phyloP scores from a whole-genome alignment of 2,888 invertebrate genomes.

The Dynastes hyllus region DNA sequence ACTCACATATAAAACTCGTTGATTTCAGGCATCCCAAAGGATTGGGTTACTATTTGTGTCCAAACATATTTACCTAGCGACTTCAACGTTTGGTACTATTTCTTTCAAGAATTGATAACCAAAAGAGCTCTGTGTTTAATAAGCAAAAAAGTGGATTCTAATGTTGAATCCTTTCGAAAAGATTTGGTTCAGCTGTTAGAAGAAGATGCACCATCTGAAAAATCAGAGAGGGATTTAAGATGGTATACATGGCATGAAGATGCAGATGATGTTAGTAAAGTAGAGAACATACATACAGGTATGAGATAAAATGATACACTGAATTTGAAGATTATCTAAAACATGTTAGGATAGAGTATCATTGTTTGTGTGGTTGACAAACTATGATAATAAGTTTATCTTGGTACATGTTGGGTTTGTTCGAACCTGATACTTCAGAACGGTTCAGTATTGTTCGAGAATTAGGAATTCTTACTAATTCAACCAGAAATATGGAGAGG shows the following conservation, averaged over 20 bases:
- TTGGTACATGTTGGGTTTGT: too few relatives aligned
- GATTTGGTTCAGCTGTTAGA: slow-evolving; percentile 66
- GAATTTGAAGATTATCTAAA: too few relatives aligned
- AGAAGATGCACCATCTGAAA: slow-evolving; percentile 61
- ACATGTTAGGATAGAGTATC: slow-evolving; percentile 14
- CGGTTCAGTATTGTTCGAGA: too few relatives aligned
- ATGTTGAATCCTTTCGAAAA: slow-evolving; percentile 69
- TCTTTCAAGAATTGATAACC: slow-evolving; percentile 84
- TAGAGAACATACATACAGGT: slow-evolving; percentile 67
- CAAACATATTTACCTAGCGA: slow-evolving; percentile 75
- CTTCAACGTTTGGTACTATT: slow-evolving; percentile 81
- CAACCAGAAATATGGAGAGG: too few relatives aligned
- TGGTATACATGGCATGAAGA: slow-evolving; percentile 86
- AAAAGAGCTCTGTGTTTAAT: slow-evolving; percentile 79
- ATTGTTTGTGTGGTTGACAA: too few relatives aligned
- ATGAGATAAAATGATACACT: slow-evolving; percentile 8
- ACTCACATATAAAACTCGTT: not conserved
- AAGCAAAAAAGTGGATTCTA: slow-evolving; percentile 66
- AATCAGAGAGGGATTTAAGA: slow-evolving; percentile 78
- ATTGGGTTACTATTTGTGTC: slow-evolving; percentile 78
- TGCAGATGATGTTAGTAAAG: slow-evolving; percentile 71
- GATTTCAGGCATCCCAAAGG: slow-evolving; percentile 74
- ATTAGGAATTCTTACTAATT: too few relatives aligned
- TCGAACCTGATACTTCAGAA: too few relatives aligned
- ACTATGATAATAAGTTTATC: too few relatives aligned